These are phyloP conservation scores for Actinernus sp. DNA, from an alignment of 92 coral and sea anemone species.

Conservation along the genomic window DNA sequence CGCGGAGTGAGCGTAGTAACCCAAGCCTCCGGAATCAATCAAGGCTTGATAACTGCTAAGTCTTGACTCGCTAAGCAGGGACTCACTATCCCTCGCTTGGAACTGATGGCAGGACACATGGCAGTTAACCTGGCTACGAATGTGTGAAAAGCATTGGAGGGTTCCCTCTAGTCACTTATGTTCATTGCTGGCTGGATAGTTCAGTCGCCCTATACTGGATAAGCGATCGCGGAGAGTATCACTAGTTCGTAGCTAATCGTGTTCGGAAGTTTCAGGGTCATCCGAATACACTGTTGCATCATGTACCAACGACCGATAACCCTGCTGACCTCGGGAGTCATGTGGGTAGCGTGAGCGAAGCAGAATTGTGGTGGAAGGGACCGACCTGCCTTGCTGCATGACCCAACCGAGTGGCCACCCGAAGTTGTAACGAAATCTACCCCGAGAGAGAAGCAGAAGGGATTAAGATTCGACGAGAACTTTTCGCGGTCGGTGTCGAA, in stretches of 20 bases:
- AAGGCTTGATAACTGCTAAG: slow-evolving; percentile 61
- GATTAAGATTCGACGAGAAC: slow-evolving; percentile 59
- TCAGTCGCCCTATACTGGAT: slow-evolving; percentile 59
- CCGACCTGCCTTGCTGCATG: slow-evolving; percentile 61
- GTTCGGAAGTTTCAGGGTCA: slow-evolving; percentile 52
- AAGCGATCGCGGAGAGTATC: too few relatives aligned
- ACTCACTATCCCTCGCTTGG: background rate
- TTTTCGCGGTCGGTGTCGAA: slow-evolving; percentile 50
- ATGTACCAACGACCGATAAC: slow-evolving; percentile 67
- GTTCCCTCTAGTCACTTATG: slow-evolving; percentile 13
- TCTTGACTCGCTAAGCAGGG: slow-evolving; percentile 10
- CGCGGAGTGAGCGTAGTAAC: background rate
- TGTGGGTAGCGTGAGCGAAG: too few relatives aligned
- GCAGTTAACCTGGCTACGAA: slow-evolving; percentile 8
- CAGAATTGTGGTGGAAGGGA: too few relatives aligned
- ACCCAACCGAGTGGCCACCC: slow-evolving; percentile 65
- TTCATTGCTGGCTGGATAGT: slow-evolving; percentile 67
- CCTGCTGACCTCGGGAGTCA: too few relatives aligned
- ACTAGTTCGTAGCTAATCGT: too few relatives aligned
- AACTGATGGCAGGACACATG: background rate
- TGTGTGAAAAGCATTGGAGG: slow-evolving; percentile 40
- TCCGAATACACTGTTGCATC: slow-evolving; percentile 39
- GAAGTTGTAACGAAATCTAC: slow-evolving; percentile 30
- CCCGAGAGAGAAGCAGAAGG: slow-evolving; percentile 28
- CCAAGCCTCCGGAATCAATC: slow-evolving; percentile 21